Conservation (phyloP, 2,113 vertebrate species). For the Nyctereutes procyonoides region DNA sequence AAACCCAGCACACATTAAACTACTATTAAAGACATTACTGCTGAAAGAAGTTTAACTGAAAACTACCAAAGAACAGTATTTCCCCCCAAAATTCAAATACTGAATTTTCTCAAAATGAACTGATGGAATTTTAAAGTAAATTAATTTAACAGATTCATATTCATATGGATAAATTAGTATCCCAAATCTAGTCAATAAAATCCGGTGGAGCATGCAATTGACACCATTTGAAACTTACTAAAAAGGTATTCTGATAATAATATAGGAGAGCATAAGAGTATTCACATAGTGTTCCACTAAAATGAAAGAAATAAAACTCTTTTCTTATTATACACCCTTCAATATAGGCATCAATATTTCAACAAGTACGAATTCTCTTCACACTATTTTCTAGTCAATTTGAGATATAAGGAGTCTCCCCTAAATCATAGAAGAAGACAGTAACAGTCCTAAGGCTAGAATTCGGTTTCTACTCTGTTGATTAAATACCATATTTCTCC, state of each 20-base stretch:
- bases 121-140: conserved; percentile 32
- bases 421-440: conserved; percentile 28
- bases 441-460: neutral
- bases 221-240: conserved; percentile 19
- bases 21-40: neutral
- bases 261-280: neutral
- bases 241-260: conserved; percentile 54
- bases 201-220: neutral
- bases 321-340: conserved; percentile 68
- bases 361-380: conserved; percentile 71
- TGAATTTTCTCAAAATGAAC: neutral
- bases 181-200: neutral
- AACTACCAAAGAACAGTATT: neutral
- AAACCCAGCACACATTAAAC: neutral
- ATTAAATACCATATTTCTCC: conserved; percentile 43
- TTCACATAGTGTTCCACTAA: neutral
- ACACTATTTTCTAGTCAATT: conserved; percentile 75
- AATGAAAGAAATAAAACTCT: conserved; percentile 68
- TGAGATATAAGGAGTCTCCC: conserved; percentile 27
- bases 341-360: conserved; percentile 76
- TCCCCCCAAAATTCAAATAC: conserved; percentile 46
- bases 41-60: neutral
- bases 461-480: conserved; percentile 4
- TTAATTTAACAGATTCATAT: conserved; percentile 28
- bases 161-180: neutral